These are phyloP conservation scores for Colossoma macropomum DNA, from an alignment of 2,113 vertebrate genomes.

Conservation along the genomic window DNA sequence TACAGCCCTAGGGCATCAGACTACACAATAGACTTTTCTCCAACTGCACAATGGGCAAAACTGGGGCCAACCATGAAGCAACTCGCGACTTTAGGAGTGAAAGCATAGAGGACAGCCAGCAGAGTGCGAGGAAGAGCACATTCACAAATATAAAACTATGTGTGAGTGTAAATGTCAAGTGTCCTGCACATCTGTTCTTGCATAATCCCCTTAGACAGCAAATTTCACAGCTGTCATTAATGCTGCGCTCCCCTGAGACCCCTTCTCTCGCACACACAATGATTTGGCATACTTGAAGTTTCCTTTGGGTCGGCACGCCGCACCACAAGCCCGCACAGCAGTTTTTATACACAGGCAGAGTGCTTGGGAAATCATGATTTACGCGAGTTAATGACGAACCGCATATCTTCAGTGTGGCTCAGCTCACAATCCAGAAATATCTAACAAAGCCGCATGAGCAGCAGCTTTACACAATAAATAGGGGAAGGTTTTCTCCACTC, in stretches of 20 bases:
- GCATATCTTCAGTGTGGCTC: slow-evolving; percentile 20
- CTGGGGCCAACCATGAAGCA: background rate
- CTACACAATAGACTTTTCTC: background rate
- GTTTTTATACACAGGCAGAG: background rate
- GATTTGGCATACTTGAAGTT: background rate
- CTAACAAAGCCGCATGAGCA: background rate
- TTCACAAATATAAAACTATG: background rate
- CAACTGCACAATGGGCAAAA: background rate
- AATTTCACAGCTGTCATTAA: slow-evolving; percentile 37
- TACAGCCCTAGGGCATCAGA: background rate
- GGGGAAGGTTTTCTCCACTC: background rate
- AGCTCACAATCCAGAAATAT: slow-evolving; percentile 7
- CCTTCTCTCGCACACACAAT: background rate
- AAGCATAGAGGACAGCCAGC: background rate
- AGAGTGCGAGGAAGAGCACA: background rate
- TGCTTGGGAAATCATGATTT: slow-evolving; percentile 24
- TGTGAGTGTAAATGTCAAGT: background rate
- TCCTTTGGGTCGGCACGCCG: background rate
- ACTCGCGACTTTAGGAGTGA: background rate
- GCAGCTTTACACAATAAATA: background rate
- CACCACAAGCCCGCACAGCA: background rate
- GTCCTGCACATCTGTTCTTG: slow-evolving; percentile 22
- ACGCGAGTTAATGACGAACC: slow-evolving; percentile 3
- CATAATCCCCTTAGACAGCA: slow-evolving; percentile 37
- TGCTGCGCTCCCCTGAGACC: slow-evolving; percentile 19